Conservation (phyloP, 2,888 invertebrate genomes). For the Trisateles emortualis region DNA sequence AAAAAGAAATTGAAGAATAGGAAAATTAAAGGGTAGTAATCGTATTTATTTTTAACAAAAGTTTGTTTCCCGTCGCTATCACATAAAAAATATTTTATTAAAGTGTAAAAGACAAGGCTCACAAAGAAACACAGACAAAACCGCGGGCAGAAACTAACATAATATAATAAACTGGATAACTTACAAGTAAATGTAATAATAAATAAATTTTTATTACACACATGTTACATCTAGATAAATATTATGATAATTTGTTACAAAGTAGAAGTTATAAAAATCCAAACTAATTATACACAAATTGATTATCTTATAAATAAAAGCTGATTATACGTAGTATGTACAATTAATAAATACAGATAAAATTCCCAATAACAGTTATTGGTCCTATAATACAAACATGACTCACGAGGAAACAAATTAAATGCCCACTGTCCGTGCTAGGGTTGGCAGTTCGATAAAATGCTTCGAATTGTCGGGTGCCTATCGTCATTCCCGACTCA, state of each 20-base stretch:
- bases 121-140: too few relatives aligned
- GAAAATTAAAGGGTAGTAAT: too few relatives aligned
- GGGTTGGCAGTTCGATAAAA: conserved; percentile 81
- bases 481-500: conserved; percentile 84
- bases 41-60: too few relatives aligned
- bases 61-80: too few relatives aligned
- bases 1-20: too few relatives aligned
- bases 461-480: conserved; percentile 78
- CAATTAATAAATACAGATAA: conserved; percentile 44
- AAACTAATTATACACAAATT: conserved; percentile 8
- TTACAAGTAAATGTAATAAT: neutral
- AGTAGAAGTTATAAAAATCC: conserved; percentile 31
- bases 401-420: conserved; percentile 78
- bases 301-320: conserved; percentile 24
- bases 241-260: conserved; percentile 19
- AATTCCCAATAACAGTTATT: conserved; percentile 59
- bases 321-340: conserved; percentile 38
- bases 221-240: conserved; percentile 12
- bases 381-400: conserved; percentile 64
- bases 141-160: neutral
- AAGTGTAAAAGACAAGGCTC: too few relatives aligned
- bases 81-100: too few relatives aligned
- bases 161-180: neutral
- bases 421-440: conserved; percentile 75
- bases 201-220: neutral